These are phyloP conservation scores for Microchirus variegatus DNA, from an alignment of 2,797 vertebrate genomes.

Conservation along the genomic window DNA sequence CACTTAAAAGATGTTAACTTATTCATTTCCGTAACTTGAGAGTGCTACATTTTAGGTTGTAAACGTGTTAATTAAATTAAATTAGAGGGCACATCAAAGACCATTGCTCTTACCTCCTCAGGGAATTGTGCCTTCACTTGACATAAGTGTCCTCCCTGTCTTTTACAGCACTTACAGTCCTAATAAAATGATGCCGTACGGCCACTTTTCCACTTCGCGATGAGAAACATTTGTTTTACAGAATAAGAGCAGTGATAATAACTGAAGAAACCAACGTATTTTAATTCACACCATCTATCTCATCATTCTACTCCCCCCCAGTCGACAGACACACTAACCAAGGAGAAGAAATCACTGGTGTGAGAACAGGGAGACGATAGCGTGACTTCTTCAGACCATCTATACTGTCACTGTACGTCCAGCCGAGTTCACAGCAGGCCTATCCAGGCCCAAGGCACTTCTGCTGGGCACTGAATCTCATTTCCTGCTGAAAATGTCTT, in stretches of 20 bases:
- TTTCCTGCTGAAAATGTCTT: constrained; percentile 17
- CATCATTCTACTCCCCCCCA: neutral
- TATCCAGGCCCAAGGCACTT: constrained; percentile 9
- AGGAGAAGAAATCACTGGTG: constrained; percentile 28
- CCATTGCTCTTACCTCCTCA: too few relatives aligned
- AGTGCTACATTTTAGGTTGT: too few relatives aligned
- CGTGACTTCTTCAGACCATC: constrained; percentile 10
- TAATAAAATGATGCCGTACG: constrained; percentile 5
- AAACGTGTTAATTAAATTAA: too few relatives aligned
- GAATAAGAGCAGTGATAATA: neutral
- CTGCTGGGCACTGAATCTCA: constrained; percentile 13
- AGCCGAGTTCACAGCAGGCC: constrained; percentile 14
- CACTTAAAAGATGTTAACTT: too few relatives aligned
- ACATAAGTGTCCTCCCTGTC: neutral
- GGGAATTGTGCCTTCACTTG: neutral
- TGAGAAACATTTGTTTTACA: neutral
- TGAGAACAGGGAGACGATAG: constrained; percentile 16
- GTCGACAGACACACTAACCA: constrained; percentile 5
- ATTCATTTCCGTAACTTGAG: too few relatives aligned
- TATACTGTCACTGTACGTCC: neutral
- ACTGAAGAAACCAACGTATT: constrained; percentile 1
- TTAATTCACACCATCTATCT: constrained; percentile 5
- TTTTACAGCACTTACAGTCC: constrained; percentile 4
- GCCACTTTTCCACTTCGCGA: neutral
- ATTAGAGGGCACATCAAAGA: too few relatives aligned